These are phyloP conservation scores for Garrulus glandarius DNA, from an alignment of 2,797 vertebrate species.

Conservation along the genomic window DNA sequence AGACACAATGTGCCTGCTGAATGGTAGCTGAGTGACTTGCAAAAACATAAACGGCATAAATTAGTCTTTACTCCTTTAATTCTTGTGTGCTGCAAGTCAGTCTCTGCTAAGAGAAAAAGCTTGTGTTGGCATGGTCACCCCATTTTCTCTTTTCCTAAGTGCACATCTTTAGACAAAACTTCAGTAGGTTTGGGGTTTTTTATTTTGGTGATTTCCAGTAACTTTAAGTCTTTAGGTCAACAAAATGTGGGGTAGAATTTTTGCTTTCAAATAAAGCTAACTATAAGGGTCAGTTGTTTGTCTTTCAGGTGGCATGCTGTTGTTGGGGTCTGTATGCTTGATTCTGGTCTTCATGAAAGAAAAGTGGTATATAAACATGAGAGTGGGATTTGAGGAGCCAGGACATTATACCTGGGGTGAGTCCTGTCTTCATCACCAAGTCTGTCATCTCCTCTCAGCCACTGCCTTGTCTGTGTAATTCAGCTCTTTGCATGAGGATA, in stretches of 20 bases:
- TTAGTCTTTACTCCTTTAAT: not conserved
- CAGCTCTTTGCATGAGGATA: not conserved
- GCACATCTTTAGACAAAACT: not conserved
- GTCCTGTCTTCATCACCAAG: not conserved
- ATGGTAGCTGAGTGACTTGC: slow-evolving; percentile 16
- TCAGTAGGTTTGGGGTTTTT: not conserved
- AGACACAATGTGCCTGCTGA: not conserved
- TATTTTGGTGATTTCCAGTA: not conserved
- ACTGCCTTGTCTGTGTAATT: not conserved
- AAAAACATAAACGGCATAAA: slow-evolving; percentile 6
- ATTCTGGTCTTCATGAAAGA: not conserved
- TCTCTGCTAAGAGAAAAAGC: not conserved
- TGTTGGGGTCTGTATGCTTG: not conserved
- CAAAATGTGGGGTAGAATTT: not conserved
- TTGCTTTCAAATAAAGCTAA: not conserved
- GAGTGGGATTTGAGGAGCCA: not conserved
- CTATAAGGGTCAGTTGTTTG: not conserved
- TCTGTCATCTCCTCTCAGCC: not conserved
- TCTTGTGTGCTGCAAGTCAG: not conserved
- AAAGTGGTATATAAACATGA: not conserved
- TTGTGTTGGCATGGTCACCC: not conserved
- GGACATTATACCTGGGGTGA: not conserved
- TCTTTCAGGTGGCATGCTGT: not conserved
- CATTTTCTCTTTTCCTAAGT: not conserved
- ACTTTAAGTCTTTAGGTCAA: not conserved